Base-by-base conservation (phyloP, 2,797 vertebrate species). In the Myripristis murdjan region DNA sequence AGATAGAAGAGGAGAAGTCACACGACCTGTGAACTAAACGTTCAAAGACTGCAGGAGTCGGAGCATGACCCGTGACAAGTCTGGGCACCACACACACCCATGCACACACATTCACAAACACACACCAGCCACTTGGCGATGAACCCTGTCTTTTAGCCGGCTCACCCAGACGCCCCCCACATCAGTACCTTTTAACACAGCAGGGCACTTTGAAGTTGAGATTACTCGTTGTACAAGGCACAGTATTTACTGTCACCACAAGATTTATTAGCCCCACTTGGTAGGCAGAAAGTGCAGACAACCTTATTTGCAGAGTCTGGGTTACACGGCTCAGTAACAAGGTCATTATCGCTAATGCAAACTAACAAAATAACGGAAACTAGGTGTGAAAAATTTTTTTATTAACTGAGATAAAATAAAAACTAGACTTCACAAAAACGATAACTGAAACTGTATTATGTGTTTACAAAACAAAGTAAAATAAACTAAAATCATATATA, bases 261-360 rank as follows among this genome's bases (percentile, higher is more conserved):
- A 78, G 87, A 90, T 88, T 86, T 86, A 90, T 91, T 81, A 84
- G 69, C 74, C 67, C 69, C 80, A 77, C 83, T 90, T 75, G 84
- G 85, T 77, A 70, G 82, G 70, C n/a, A 23, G 69, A 72, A 81
- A 77, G 87, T 75, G 83, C 49, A 44, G 62, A 78, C 85, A 78
- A 43, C 24, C 58, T 53, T 71, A 84, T 84, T 85, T 84, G 72
- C 66, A 49, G 37, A 47, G 65, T 54, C 39, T 23, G 66, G 16
- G 75, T 77, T 64, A 66, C 37, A 39, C 47, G 61, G 43, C 41
- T 64, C 4, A 44, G n/a, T n/a, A n/a, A n/a, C n/a, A n/a, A n/a
- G n/a, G n/a, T n/a, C n/a, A n/a, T n/a, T n/a, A n/a, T n/a, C n/a
- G n/a, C n/a, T n/a, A n/a, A n/a, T n/a, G n/a, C n/a, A n/a, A n/a